Conservation (phyloP, 2,888 invertebrate genomes). For the Spicauda simplicius region DNA sequence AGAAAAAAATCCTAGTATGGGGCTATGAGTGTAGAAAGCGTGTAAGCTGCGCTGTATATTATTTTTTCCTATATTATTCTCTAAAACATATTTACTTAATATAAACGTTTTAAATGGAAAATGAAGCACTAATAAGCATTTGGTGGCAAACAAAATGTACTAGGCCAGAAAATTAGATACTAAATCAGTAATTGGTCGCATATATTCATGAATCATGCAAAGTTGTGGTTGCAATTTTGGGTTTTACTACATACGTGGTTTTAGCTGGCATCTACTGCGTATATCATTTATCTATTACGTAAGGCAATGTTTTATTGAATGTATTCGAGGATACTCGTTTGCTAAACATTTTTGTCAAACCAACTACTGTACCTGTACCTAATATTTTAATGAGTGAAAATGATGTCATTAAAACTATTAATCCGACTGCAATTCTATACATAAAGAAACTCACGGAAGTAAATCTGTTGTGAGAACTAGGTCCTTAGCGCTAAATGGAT, state of each 20-base stretch:
- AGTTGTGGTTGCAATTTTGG: constrained; percentile 20
- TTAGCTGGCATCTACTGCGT: background rate
- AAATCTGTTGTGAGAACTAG: background rate
- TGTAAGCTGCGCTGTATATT: no score
- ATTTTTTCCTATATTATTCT: no score
- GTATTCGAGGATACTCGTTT: background rate
- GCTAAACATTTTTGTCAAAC: background rate
- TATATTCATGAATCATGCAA: constrained; percentile 26
- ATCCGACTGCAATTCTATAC: no score
- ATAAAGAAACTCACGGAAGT: background rate
- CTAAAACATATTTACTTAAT: no score
- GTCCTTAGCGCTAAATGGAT: background rate
- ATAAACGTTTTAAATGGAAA: no score
- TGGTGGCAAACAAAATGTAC: background rate
- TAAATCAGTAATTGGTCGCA: background rate
- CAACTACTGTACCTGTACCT: background rate
- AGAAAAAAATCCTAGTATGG: no score
- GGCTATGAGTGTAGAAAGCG: no score
- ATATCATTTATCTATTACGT: background rate
- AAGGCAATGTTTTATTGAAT: background rate
- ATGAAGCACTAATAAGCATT: background rate
- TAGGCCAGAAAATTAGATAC: constrained; percentile 8
- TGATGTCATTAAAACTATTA: background rate
- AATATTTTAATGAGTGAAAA: background rate
- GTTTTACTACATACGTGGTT: constrained; percentile 8